A percentile compares a stretch with the other conserved stretches of the same genome.
Conservation (phyloP, 1,140 invertebrate genomes). For the Macrobrachium nipponense region DNA sequence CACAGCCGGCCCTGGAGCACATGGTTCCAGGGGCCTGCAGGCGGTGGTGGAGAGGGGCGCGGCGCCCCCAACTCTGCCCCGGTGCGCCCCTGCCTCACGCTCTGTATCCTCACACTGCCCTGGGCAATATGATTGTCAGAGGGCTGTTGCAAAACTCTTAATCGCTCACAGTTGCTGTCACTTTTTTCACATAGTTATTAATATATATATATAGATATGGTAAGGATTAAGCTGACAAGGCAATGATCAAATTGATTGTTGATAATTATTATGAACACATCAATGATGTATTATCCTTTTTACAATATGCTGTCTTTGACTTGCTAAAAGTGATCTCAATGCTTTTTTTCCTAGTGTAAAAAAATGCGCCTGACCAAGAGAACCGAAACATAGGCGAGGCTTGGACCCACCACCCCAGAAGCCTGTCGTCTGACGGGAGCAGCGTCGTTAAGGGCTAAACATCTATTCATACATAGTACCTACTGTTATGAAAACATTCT, state of each 20-base stretch:
- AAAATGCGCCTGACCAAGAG: slow-evolving; percentile 56
- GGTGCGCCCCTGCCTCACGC: slow-evolving; percentile 48
- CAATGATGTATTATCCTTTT: slow-evolving; percentile 61
- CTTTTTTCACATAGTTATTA: slow-evolving; percentile 62
- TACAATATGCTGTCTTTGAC: slow-evolving; percentile 61
- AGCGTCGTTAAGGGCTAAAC: slow-evolving; percentile 13
- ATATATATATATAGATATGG: slow-evolving; percentile 59
- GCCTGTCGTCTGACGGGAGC: slow-evolving; percentile 26
- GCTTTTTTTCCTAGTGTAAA: slow-evolving; percentile 62
- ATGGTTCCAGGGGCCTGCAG: slow-evolving; percentile 49
- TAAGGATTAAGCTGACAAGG: slow-evolving; percentile 58
- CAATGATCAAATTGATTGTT: slow-evolving; percentile 63
- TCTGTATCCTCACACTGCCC: slow-evolving; percentile 47
- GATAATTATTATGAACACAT: slow-evolving; percentile 59
- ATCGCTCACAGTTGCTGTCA: slow-evolving; percentile 61
- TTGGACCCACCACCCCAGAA: slow-evolving; percentile 16
- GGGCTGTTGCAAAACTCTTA: slow-evolving; percentile 57
- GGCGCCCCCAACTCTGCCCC: slow-evolving; percentile 39
- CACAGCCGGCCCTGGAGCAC: slow-evolving; percentile 39
- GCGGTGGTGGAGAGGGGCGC: slow-evolving; percentile 44
- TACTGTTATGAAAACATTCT: no score
- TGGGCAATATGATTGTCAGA: slow-evolving; percentile 50
- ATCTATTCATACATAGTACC: no score
- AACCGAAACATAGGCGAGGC: slow-evolving; percentile 42
- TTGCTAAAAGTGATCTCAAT: slow-evolving; percentile 62